phyloP scores from a whole-genome alignment of 2,888 invertebrate genomes.

The Shargacucullia verbasci region DNA sequence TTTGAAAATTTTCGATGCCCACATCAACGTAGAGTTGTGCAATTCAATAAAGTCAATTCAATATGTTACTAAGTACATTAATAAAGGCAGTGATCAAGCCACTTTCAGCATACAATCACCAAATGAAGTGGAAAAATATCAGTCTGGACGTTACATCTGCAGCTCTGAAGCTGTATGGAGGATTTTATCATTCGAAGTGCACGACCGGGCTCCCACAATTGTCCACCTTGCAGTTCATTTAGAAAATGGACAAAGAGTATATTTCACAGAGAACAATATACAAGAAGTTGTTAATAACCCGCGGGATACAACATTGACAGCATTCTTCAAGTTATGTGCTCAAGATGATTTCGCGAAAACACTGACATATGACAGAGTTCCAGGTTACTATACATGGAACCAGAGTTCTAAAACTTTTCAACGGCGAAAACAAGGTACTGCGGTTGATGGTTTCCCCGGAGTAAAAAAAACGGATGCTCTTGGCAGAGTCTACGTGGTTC shows the following conservation, averaged over 20 bases:
- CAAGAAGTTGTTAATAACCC: conserved; percentile 44
- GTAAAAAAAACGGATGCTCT: conserved; percentile 49
- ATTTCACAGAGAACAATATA: conserved; percentile 35
- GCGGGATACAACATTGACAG: conserved; percentile 40
- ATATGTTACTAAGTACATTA: no score
- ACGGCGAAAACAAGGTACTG: conserved; percentile 26
- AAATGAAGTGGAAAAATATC: no score
- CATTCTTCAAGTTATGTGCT: conserved; percentile 45
- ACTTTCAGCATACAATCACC: no score
- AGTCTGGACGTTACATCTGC: conserved; percentile 22
- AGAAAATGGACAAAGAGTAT: conserved; percentile 8
- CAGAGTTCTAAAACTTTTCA: conserved; percentile 26
- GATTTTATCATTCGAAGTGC: conserved; percentile 41
- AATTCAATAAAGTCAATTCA: no score
- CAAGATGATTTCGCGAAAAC: conserved; percentile 49
- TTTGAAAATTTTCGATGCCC: no score
- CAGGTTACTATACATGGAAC: conserved; percentile 41
- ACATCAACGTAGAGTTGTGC: no score
- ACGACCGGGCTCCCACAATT: conserved; percentile 17
- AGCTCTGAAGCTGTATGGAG: conserved; percentile 45
- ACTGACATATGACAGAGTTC: conserved; percentile 42
- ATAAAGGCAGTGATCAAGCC: no score
- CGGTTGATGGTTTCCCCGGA: conserved; percentile 17
- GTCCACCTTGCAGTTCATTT: conserved; percentile 15
- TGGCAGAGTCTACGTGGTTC: conserved; percentile 47